Evolutionary conservation across 2,113 vertebrate genomes (phyloP).

Genomic region (Picathartes gymnocephalus): DNA sequence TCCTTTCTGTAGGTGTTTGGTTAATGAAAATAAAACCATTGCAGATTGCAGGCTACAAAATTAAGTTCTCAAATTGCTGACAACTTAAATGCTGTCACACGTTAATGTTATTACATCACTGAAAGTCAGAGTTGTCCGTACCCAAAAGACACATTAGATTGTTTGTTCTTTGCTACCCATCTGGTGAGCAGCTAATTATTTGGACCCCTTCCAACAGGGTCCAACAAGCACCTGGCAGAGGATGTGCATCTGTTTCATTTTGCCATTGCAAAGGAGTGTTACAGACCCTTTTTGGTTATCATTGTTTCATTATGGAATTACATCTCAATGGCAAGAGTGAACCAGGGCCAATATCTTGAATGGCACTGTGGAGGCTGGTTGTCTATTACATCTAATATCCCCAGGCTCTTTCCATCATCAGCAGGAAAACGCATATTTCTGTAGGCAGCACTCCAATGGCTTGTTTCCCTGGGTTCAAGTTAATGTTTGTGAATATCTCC

Average conservation of each 20-base stretch:
- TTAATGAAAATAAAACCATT: neutral
- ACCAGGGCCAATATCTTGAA: neutral
- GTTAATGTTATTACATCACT: slow-evolving; percentile 29
- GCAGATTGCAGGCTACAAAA: neutral
- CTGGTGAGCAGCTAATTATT: slow-evolving; percentile 52
- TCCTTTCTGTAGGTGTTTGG: neutral
- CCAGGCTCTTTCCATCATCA: neutral
- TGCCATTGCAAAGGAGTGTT: neutral
- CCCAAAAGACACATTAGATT: slow-evolving; percentile 37
- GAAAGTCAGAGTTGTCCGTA: slow-evolving; percentile 16
- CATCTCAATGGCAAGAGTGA: neutral
- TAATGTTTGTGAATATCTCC: neutral
- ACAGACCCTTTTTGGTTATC: neutral
- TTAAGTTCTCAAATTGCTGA: slow-evolving; percentile 17
- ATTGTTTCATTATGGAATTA: neutral
- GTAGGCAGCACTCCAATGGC: neutral
- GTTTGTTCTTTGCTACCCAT: slow-evolving; percentile 53
- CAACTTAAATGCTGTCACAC: slow-evolving; percentile 37
- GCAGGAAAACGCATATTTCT: neutral
- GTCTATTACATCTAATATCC: neutral
- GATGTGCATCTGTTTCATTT: slow-evolving; percentile 1
- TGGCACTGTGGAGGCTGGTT: neutral
- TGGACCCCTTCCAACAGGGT: slow-evolving; percentile 25
- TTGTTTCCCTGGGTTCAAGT: neutral
- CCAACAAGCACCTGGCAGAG: slow-evolving; percentile 37